A percentile compares a stretch with the other conserved stretches of the same genome.
phyloP scores from a whole-genome alignment of 2,888 invertebrate genomes.

The Cantharis rustica region DNA sequence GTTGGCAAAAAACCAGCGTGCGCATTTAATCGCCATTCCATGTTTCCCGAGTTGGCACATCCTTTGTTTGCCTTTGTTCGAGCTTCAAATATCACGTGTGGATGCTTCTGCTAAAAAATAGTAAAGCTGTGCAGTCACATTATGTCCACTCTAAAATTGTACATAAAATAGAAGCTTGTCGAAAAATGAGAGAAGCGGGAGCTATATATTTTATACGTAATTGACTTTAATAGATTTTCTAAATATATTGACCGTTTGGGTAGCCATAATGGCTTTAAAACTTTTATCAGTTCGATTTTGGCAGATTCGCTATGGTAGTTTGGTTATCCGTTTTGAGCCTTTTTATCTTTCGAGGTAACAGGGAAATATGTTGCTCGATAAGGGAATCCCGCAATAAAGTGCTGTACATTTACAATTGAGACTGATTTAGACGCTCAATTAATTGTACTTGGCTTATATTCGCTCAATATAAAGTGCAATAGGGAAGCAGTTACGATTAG shows the following conservation, averaged over 20 bases:
- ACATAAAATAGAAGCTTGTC: constrained; percentile 3
- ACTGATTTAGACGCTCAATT: constrained; percentile 28
- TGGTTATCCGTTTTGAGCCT: constrained; percentile 21
- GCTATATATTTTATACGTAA: constrained; percentile 25
- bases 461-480: constrained; percentile 18
- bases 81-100: constrained; percentile 96
- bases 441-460: constrained; percentile 18
- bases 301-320: constrained; percentile 16
- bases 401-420: constrained; percentile 27
- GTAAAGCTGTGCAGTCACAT: constrained; percentile 54
- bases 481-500: constrained; percentile 23
- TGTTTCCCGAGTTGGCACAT: constrained; percentile 81
- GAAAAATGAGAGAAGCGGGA: constrained; percentile 1
- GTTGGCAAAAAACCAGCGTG: constrained; percentile 50
- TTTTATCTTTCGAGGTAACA: constrained; percentile 25
- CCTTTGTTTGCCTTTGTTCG: constrained; percentile 89
- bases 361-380: constrained; percentile 28
- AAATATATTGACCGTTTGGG: constrained; percentile 29
- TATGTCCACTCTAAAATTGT: constrained; percentile 16
- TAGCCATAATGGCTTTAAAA: constrained; percentile 24
- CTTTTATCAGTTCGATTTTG: constrained; percentile 25
- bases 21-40: constrained; percentile 73
- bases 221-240: constrained; percentile 31
- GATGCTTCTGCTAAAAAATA: constrained; percentile 93
- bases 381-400: constrained; percentile 24